phyloP scores from a whole-genome alignment of 2,888 invertebrate genomes.

The Sipunculus nudus region DNA sequence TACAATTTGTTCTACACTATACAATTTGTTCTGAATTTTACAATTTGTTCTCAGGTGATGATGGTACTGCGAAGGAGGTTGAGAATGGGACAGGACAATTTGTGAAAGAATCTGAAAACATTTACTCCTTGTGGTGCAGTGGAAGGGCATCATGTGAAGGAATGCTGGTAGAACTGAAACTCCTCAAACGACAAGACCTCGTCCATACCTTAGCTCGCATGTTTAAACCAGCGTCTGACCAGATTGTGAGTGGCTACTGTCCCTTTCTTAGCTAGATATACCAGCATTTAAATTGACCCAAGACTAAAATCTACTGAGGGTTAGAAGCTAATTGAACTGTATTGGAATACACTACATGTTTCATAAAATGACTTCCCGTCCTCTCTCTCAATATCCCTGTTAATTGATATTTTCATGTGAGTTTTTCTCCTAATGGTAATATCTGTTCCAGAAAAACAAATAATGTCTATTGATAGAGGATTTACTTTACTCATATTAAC shows the following conservation, averaged over 20 bases:
- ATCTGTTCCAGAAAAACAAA: too few species aligned
- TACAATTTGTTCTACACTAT: background rate
- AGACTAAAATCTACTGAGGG: too few species aligned
- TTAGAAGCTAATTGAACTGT: too few species aligned
- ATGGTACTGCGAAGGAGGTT: conserved; percentile 69
- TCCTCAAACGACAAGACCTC: conserved; percentile 93
- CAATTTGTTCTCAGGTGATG: conserved; percentile 75
- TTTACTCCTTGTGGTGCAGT: conserved; percentile 95
- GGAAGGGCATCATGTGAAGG: conserved; percentile 95
- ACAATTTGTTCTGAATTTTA: background rate
- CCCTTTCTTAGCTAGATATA: background rate
- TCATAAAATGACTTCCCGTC: too few species aligned
- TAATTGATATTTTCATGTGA: too few species aligned
- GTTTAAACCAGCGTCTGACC: conserved; percentile 86
- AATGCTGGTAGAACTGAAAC: conserved; percentile 92
- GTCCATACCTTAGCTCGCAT: conserved; percentile 85
- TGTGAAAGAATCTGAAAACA: conserved; percentile 92
- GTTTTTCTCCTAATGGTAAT: too few species aligned
- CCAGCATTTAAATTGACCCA: background rate
- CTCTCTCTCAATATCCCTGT: too few species aligned
- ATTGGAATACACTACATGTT: too few species aligned
- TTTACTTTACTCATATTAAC: too few species aligned
- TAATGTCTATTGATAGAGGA: too few species aligned
- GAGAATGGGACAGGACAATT: conserved; percentile 73
- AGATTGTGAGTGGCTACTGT: conserved; percentile 70